A percentile compares a stretch with the other conserved stretches of the same genome.
These are phyloP conservation scores for Pygmarrhopalites habei DNA, from an alignment of 1,140 invertebrate species.

Conservation along the genomic window DNA sequence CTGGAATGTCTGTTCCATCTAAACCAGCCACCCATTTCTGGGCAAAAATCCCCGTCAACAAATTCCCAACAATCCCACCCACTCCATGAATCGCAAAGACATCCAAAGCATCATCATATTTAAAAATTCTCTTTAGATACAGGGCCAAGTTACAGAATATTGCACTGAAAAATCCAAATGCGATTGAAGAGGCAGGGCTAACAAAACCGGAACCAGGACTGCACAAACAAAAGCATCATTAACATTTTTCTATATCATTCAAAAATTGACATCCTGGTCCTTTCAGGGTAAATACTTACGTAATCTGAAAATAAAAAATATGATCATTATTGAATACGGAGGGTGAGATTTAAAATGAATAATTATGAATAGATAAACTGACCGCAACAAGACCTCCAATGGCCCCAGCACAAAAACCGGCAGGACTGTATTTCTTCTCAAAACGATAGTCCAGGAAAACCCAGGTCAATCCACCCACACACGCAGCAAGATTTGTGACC, in stretches of 20 bases:
- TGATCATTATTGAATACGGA: too few species aligned
- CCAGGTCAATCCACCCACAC: conserved; percentile 37
- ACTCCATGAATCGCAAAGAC: conserved; percentile 39
- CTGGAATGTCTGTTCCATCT: conserved; percentile 10
- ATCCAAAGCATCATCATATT: conserved; percentile 38
- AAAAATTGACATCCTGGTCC: too few species aligned
- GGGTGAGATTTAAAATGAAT: too few species aligned
- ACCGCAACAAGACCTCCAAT: too few species aligned
- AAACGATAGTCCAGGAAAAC: conserved; percentile 33
- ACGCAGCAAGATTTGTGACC: conserved; percentile 33
- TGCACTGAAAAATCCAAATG: conserved; percentile 36
- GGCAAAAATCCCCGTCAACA: conserved; percentile 35
- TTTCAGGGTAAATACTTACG: too few species aligned
- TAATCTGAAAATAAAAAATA: too few species aligned
- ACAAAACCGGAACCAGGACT: conserved; percentile 32
- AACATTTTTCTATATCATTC: too few species aligned
- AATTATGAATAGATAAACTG: too few species aligned
- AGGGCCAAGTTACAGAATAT: conserved; percentile 31
- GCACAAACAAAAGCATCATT: too few species aligned
- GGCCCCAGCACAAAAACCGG: conserved; percentile 37
- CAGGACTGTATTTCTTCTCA: conserved; percentile 33
- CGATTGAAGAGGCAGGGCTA: conserved; percentile 21
- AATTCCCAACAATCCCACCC: conserved; percentile 37
- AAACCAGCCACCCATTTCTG: conserved; percentile 26
- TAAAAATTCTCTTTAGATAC: conserved; percentile 28